Percentiles rank a stretch among this genome's conserved stretches.
Evolutionary conservation across 2,797 vertebrate genomes (phyloP).

Genomic region (Channa striata): DNA sequence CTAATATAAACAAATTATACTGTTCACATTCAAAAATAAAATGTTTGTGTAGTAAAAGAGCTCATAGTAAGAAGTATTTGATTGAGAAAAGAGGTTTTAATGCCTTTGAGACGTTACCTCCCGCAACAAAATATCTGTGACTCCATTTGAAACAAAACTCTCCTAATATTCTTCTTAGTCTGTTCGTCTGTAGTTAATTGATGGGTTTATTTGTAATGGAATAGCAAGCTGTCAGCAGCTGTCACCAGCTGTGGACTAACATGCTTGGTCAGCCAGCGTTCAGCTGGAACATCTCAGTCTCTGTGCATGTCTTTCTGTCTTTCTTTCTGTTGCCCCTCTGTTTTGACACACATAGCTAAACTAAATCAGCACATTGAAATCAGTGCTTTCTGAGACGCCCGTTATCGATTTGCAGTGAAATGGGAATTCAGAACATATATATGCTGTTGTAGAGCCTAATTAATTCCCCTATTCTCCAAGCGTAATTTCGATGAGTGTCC

Average conservation of each 20-base stretch:
- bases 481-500: slow-evolving; percentile 42
- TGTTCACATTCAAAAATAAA: no score
- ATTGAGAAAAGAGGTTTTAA: no score
- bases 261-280: slow-evolving; percentile 46
- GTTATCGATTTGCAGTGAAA: slow-evolving; percentile 64
- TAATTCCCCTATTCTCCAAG: slow-evolving; percentile 46
- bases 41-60: no score
- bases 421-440: slow-evolving; percentile 39
- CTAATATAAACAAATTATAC: no score
- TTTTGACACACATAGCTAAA: slow-evolving; percentile 26
- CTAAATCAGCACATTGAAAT: slow-evolving; percentile 57
- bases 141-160: slow-evolving; percentile 16
- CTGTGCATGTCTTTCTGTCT: slow-evolving; percentile 8
- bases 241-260: slow-evolving; percentile 54
- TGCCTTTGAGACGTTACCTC: neutral
- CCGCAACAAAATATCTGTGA: neutral
- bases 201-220: slow-evolving; percentile 53
- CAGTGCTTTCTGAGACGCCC: slow-evolving; percentile 22
- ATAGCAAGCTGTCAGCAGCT: slow-evolving; percentile 37
- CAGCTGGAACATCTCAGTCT: slow-evolving; percentile 31
- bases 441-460: slow-evolving; percentile 26
- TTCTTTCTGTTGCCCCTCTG: slow-evolving; percentile 11
- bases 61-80: no score
- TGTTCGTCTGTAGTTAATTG: slow-evolving; percentile 41
- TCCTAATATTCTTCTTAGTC: slow-evolving; percentile 4